Base-by-base conservation (phyloP, 2,888 invertebrate species). In the Habrosyne pyritoides region DNA sequence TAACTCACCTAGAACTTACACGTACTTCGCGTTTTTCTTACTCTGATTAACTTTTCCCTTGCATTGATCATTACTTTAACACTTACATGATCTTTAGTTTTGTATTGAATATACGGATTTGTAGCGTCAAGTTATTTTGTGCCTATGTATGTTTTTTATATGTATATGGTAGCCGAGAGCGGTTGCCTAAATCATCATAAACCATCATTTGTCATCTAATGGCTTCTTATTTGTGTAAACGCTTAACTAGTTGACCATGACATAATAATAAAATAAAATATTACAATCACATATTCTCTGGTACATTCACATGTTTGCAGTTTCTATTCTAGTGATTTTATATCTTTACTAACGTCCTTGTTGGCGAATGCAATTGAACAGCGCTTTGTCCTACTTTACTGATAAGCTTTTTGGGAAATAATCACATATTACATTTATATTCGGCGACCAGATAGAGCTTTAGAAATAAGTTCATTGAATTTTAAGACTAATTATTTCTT, bases 341-440 rank as follows among this genome's bases (percentile, higher is more conserved):
- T 54, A 65, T 86, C 82, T 72, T 54, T 60, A 70, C 14, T 10
- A 8, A 66, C 81, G 91, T 89, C 91, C 91, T 91, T 91, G 91
- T 69, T 76, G 66, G 84, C 88, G 84, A 89, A 89, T 89, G 87
- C 87, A 88, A 77, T 77, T 77, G 66, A 72, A 71, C 73, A 67
- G 85, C 83, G 87, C 89, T 90, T 91, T 89, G 89, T 84, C 86
- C 87, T 71, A 87, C 71, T 81, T 81, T 72, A 82, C 79, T 88
- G 87, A 89, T 89, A 89, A 91, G 89, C 86, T 88, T 77, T 67
- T 75, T 69, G 72, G 72, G 62, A 62, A 71, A 55, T 24, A 18
- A 18, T 28, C 12, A 28, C 47, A 49, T 21, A 26, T 6, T 28
- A 14, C 28, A 18, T 14, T 7, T 18, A 18, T 2, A 24, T 18